These are phyloP conservation scores for Actinia equina DNA, from an alignment of 64 coral and sea anemone genomes.

Conservation along the genomic window DNA sequence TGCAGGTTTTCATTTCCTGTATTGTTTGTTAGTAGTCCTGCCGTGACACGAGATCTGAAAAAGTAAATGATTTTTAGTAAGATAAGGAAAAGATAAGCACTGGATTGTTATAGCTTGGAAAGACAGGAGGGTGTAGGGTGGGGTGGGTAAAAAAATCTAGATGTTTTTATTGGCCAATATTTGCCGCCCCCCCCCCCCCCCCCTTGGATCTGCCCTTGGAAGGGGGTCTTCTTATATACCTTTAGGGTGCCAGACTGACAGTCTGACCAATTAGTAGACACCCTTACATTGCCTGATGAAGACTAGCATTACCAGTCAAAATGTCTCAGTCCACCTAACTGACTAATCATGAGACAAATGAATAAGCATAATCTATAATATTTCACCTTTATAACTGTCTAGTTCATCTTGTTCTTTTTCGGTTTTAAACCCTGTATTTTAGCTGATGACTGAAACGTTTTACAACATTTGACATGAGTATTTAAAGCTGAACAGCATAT, in stretches of 20 bases:
- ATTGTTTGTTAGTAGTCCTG: background rate
- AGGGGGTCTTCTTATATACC: too few species aligned
- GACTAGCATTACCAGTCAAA: too few species aligned
- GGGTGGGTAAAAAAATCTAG: background rate
- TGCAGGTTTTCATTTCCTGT: background rate
- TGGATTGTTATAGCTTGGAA: background rate
- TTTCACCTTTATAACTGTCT: conserved; percentile 77
- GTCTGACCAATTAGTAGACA: too few species aligned
- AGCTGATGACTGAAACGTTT: background rate
- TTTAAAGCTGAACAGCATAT: too few species aligned
- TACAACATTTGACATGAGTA: too few species aligned
- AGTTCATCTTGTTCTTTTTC: conserved; percentile 75
- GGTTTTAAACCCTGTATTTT: background rate
- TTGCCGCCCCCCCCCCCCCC: too few species aligned
- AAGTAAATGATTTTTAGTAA: background rate
- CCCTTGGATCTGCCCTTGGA: too few species aligned
- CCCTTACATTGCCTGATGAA: too few species aligned
- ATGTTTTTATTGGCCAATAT: background rate
- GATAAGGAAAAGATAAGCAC: background rate
- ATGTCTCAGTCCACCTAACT: too few species aligned
- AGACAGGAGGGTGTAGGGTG: background rate
- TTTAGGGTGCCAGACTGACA: too few species aligned
- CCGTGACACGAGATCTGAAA: conserved; percentile 3
- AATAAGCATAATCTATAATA: background rate
- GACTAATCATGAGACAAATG: too few species aligned